phyloP scores from a whole-genome alignment of 64 coral and sea anemone genomes.

The Montipora efflorescens region DNA sequence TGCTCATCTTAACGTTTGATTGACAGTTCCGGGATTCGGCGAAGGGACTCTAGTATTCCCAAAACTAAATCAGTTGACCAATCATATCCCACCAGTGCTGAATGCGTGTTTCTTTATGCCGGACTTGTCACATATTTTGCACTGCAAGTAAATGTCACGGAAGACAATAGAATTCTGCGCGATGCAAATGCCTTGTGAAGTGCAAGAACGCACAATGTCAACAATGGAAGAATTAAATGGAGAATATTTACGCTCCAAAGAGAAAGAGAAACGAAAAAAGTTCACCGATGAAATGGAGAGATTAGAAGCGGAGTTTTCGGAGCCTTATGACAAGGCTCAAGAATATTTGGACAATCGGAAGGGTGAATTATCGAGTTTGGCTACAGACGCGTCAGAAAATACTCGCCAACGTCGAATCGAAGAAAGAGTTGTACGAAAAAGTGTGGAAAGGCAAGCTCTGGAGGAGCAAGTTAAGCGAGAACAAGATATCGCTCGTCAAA shows the following conservation, averaged over 20 bases:
- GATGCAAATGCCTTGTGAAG: neutral
- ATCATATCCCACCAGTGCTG: no score
- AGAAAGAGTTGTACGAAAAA: neutral
- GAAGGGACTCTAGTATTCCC: no score
- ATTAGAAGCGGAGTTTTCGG: neutral
- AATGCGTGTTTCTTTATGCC: no score
- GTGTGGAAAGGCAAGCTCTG: neutral
- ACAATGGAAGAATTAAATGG: neutral
- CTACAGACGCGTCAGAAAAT: slow-evolving; percentile 7
- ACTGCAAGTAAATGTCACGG: no score
- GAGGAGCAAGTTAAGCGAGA: neutral
- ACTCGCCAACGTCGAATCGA: slow-evolving; percentile 19
- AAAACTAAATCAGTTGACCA: no score
- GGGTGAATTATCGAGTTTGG: slow-evolving; percentile 12
- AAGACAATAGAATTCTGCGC: no score
- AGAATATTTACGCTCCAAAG: slow-evolving; percentile 1
- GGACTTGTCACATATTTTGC: no score
- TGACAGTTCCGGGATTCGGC: no score
- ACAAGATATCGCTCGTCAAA: slow-evolving; percentile 9
- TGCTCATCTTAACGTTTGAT: no score
- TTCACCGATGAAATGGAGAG: neutral
- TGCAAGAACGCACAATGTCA: neutral
- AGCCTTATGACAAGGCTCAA: neutral
- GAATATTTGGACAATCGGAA: slow-evolving; percentile 10
- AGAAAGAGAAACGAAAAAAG: neutral